These are phyloP conservation scores for Drosophila recens DNA, from an alignment of 2,888 invertebrate species.

Conservation along the genomic window DNA sequence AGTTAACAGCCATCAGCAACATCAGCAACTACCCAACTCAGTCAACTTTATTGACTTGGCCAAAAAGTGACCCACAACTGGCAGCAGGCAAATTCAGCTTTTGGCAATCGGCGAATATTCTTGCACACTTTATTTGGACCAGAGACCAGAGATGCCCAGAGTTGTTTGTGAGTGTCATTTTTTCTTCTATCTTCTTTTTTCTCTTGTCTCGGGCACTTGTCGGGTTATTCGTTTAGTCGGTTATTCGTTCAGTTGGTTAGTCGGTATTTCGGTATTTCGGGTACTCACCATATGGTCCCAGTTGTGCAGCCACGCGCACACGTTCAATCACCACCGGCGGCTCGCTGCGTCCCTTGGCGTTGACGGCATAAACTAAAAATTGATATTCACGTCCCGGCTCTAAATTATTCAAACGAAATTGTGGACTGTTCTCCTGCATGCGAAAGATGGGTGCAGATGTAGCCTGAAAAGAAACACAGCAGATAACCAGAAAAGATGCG, in stretches of 20 bases:
- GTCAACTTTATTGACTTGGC: conserved; percentile 54
- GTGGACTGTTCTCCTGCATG: conserved; percentile 88
- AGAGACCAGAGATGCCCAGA: conserved; percentile 1
- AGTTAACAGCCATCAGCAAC: neutral
- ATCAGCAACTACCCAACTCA: conserved; percentile 34
- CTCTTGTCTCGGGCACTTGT: neutral
- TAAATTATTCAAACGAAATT: conserved; percentile 90
- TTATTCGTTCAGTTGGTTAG: conserved; percentile 13
- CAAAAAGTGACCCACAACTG: conserved; percentile 43
- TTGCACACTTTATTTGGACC: conserved; percentile 48
- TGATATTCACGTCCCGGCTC: conserved; percentile 92
- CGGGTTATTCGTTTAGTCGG: neutral
- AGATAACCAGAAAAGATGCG: neutral
- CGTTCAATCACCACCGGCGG: conserved; percentile 90
- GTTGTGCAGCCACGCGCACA: conserved; percentile 85
- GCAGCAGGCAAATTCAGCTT: conserved; percentile 4
- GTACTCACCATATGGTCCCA: conserved; percentile 85
- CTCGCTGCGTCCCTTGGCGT: conserved; percentile 91
- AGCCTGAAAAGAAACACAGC: conserved; percentile 78
- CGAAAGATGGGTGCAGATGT: conserved; percentile 88
- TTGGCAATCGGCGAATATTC: conserved; percentile 54
- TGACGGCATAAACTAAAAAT: conserved; percentile 92
- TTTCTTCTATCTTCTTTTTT: no score
- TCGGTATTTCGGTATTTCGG: conserved; percentile 13
- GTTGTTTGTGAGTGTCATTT: conserved; percentile 1